Percentiles rank a stretch among this genome's conserved stretches.
Conservation (phyloP, 2,888 invertebrate species). For the Oscheius sp. region DNA sequence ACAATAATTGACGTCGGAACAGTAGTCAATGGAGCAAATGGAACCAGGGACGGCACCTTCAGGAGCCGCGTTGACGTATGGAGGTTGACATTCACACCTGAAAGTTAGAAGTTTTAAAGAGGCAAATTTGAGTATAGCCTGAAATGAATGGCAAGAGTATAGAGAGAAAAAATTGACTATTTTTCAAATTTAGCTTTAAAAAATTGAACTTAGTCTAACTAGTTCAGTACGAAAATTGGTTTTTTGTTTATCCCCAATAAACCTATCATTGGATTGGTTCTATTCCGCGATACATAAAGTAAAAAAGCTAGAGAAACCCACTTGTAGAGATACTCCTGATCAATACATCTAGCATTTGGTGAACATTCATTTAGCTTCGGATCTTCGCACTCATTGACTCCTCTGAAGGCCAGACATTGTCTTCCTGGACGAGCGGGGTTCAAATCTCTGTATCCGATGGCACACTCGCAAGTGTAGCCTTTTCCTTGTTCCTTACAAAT, state of each 20-base stretch:
- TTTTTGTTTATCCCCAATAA: no score
- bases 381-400: conserved; percentile 62
- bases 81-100: conserved; percentile 57
- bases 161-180: neutral
- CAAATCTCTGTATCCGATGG: conserved; percentile 57
- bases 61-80: conserved; percentile 57
- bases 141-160: neutral
- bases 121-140: neutral
- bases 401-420: conserved; percentile 50
- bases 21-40: conserved; percentile 62
- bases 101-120: neutral
- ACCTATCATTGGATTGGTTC: no score
- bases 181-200: no score
- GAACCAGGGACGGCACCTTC: conserved; percentile 71
- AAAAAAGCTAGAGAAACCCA: conserved; percentile 27
- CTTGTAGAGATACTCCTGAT: conserved; percentile 58
- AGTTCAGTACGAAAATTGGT: no score
- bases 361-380: conserved; percentile 60
- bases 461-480: conserved; percentile 40
- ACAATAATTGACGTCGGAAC: conserved; percentile 78
- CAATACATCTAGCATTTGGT: conserved; percentile 61
- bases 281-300: no score
- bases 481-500: conserved; percentile 52
- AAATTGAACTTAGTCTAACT: no score
- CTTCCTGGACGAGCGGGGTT: conserved; percentile 56